phyloP scores from a whole-genome alignment of 2,113 vertebrate species.

The Anseranas semipalmata region DNA sequence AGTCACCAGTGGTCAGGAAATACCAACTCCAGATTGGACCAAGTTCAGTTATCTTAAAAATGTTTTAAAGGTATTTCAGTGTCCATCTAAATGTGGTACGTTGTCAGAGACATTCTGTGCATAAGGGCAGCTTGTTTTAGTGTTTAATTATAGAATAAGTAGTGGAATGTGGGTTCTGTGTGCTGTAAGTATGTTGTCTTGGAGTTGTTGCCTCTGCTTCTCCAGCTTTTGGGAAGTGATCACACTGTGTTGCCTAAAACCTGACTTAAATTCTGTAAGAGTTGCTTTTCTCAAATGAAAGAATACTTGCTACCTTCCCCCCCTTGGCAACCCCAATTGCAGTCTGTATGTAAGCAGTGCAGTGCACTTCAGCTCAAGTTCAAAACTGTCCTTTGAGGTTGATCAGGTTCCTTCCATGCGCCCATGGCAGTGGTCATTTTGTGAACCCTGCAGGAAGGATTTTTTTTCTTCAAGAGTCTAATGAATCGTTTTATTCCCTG shows the following conservation, averaged over 20 bases:
- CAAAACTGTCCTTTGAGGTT: not conserved
- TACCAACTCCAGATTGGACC: conserved; percentile 16
- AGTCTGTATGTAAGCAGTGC: not conserved
- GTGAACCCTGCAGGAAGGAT: not conserved
- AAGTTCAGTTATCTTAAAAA: conserved; percentile 18
- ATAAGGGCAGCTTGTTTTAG: not conserved
- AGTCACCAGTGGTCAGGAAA: conserved; percentile 56
- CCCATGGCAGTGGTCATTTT: not conserved
- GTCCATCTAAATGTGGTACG: not conserved
- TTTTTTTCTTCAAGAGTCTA: not conserved
- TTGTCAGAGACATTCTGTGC: conserved; percentile 5
- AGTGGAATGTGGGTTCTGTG: not conserved
- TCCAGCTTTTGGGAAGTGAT: not conserved
- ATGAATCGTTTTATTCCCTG: not conserved
- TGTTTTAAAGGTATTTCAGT: conserved; percentile 8
- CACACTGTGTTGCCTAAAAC: not conserved
- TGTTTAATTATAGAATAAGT: conserved; percentile 28
- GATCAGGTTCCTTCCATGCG: not conserved
- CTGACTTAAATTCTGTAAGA: not conserved
- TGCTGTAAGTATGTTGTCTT: not conserved
- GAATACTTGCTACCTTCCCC: not conserved
- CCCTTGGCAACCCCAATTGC: not conserved
- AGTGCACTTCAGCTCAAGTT: not conserved
- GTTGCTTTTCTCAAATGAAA: not conserved
- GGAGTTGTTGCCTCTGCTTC: not conserved